Conservation (phyloP, 2,113 vertebrate genomes). For the Lethenteron reissneri region DNA sequence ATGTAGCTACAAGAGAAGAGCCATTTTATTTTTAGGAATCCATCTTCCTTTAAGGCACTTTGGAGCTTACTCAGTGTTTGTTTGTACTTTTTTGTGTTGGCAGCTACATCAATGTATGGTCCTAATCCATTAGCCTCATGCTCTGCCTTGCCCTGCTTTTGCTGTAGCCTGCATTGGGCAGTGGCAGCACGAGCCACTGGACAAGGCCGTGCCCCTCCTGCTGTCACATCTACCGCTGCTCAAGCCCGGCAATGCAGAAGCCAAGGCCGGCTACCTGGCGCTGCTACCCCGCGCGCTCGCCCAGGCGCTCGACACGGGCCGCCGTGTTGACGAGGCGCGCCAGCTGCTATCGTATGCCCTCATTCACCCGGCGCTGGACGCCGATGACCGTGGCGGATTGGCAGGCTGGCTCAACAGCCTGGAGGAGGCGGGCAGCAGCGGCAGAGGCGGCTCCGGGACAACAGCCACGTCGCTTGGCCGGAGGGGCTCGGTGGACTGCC, state of each 20-base stretch:
- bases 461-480: too few species aligned
- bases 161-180: constrained; percentile 65
- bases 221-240: constrained; percentile 79
- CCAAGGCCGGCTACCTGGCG: constrained; percentile 92
- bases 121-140: constrained; percentile 13
- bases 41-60: too few species aligned
- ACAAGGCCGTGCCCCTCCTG: constrained; percentile 73
- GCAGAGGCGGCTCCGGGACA: too few species aligned
- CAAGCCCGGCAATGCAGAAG: constrained; percentile 77
- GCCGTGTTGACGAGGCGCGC: constrained; percentile 83
- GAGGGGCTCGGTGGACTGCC: too few species aligned
- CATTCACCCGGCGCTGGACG: constrained; percentile 83
- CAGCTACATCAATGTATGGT: too few species aligned
- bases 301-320: constrained; percentile 84
- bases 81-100: too few species aligned
- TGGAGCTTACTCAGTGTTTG: too few species aligned
- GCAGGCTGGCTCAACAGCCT: constrained; percentile 96
- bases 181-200: constrained; percentile 85
- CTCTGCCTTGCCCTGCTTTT: neutral
- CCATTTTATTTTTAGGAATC: too few species aligned
- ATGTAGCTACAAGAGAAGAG: too few species aligned
- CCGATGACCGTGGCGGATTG: constrained; percentile 71
- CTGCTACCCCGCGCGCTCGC: constrained; percentile 80
- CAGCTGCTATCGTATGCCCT: constrained; percentile 90
- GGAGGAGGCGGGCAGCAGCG: constrained; percentile 35